Conservation (phyloP, 2,888 invertebrate species). For the Craniophora ligustri region DNA sequence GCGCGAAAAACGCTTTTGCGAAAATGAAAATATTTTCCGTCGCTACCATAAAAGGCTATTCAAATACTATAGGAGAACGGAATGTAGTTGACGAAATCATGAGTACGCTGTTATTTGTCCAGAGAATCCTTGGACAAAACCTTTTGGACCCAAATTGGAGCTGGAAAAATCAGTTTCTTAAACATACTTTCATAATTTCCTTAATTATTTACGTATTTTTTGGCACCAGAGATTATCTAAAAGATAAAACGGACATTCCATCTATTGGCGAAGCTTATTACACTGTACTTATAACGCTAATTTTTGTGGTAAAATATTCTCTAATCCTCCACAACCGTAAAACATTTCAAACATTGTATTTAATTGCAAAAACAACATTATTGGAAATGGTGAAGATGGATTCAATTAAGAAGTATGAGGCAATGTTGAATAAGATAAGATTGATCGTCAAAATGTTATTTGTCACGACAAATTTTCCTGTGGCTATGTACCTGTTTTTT, state of each 20-base stretch:
- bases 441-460: conserved; percentile 56
- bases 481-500: conserved; percentile 58
- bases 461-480: conserved; percentile 55
- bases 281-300: conserved; percentile 62
- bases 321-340: conserved; percentile 59
- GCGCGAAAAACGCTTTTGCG: conserved; percentile 37
- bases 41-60: conserved; percentile 52
- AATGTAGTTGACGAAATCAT: conserved; percentile 68
- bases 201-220: conserved; percentile 67
- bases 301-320: conserved; percentile 61
- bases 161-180: conserved; percentile 58
- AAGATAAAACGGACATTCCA: conserved; percentile 56
- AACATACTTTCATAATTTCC: conserved; percentile 57
- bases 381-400: conserved; percentile 57
- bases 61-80: conserved; percentile 65
- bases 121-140: conserved; percentile 70
- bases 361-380: conserved; percentile 64
- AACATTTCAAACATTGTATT: conserved; percentile 63
- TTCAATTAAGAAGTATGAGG: conserved; percentile 39
- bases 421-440: conserved; percentile 54
- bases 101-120: conserved; percentile 58
- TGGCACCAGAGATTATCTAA: conserved; percentile 68
- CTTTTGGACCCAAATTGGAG: conserved; percentile 73
- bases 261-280: conserved; percentile 68
- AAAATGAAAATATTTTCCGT: conserved; percentile 60